Conservation (phyloP, 2,797 vertebrate genomes). For the Xiphophorus birchmanni region DNA sequence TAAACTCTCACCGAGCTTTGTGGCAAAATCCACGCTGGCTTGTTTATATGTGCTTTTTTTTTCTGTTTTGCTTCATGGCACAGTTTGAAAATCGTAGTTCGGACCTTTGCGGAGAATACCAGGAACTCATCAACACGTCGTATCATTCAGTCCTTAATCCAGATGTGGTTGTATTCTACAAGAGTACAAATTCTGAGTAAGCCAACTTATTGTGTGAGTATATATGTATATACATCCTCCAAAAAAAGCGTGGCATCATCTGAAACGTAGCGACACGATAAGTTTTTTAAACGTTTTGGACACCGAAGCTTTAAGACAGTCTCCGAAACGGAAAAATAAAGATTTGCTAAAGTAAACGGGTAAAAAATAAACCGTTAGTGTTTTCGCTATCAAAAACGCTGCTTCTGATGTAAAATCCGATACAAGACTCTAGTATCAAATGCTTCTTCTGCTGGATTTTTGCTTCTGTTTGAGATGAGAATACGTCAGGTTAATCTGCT, state of each 20-base stretch:
- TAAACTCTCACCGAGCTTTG: constrained; percentile 3
- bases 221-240: not conserved
- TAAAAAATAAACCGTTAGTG: not conserved
- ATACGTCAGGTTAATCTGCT: not conserved
- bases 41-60: constrained; percentile 46
- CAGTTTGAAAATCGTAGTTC: constrained; percentile 10
- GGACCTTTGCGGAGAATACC: constrained; percentile 22
- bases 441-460: not conserved
- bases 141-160: constrained; percentile 10
- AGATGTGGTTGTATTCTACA: constrained; percentile 11
- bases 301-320: constrained; percentile 4
- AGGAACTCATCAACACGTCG: not conserved
- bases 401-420: not conserved
- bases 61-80: constrained; percentile 19
- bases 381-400: not conserved
- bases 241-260: constrained; percentile 9
- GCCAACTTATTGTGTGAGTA: not conserved
- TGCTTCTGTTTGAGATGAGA: constrained; percentile 13
- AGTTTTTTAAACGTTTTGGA: constrained; percentile 10
- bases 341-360: not conserved
- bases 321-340: not conserved
- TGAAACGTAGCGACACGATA: not conserved
- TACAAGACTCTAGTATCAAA: constrained; percentile 6
- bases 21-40: constrained; percentile 25
- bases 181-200: constrained; percentile 25